Evolutionary conservation across 2,113 vertebrate genomes (phyloP), one percentile per base, ranked within the genome.

Genomic region (Phalacrocorax aristotelis): DNA sequence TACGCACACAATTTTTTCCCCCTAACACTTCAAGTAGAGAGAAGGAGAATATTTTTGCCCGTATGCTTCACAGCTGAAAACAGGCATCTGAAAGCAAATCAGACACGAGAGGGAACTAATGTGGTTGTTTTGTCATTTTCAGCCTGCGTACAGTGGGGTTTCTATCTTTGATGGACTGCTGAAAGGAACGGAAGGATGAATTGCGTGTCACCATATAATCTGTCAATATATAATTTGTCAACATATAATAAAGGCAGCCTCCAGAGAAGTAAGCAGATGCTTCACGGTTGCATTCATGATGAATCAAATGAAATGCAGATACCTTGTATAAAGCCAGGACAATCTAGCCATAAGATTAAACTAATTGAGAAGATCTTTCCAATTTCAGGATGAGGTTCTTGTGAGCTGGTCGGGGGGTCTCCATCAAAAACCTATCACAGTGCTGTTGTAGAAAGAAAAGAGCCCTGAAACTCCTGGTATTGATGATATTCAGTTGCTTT

Each of bases 201-300:
- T 68, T 66, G 40, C 26, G 80, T 90, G 85, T 89, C 95, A 76
- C 25, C 2, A 0, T 93, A 44, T 79, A 85, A 94, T 91, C 81
- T 97, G 87, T 82, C 89, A 91, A 40, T 84, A 40, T 84, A 55
- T 89, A 84, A 89, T 93, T 96, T 94, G 88, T 83, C 90, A 95
- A 81, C 61, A 16, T 68, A 66, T 54, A 85, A 94, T 92, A 72
- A 83, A 96, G 64, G 36, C 77, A 89, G 80, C 76, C 88, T 72
- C 38, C 10, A 3, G 80, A 90, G 92, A 87, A 91, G n/a, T 71
- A 81, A 89, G 46, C 64, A 30, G 26, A 6, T 32, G 75, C 76
- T 86, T 94, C 29, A 34, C 86, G 68, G 55, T 60, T 75, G 69
- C 69, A 36, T 93, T 93, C 30, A 15, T 90, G 71, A 92, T 48